Percentiles rank a stretch among this genome's conserved stretches.
These are phyloP conservation scores for Chaetops frenatus DNA, from an alignment of 2,113 vertebrate genomes.

Conservation along the genomic window DNA sequence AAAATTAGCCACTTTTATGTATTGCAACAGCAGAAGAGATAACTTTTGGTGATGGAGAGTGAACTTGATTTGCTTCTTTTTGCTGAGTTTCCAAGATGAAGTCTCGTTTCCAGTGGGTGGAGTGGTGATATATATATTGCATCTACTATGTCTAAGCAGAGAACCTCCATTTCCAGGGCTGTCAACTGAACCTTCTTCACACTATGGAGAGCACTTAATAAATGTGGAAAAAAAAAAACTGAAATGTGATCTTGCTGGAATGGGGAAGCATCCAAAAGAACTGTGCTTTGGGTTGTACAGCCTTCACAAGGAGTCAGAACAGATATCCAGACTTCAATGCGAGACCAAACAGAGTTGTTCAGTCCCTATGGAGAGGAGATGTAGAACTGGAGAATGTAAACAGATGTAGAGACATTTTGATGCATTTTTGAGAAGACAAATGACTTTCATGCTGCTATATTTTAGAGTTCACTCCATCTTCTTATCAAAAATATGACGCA, in stretches of 20 bases:
- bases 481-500: slow-evolving; percentile 7
- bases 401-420: slow-evolving; percentile 34
- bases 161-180: neutral
- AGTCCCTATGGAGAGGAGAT: slow-evolving; percentile 23
- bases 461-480: neutral
- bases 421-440: slow-evolving; percentile 25
- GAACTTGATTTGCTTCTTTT: slow-evolving; percentile 22
- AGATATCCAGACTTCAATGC: slow-evolving; percentile 11
- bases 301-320: slow-evolving; percentile 46
- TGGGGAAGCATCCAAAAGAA: neutral
- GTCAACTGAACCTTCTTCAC: slow-evolving; percentile 20
- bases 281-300: neutral
- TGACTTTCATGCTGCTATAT: neutral
- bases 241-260: slow-evolving; percentile 19
- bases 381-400: slow-evolving; percentile 41
- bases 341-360: slow-evolving; percentile 2
- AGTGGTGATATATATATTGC: neutral
- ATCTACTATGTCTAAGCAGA: neutral
- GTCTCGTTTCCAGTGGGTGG: neutral
- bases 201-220: neutral
- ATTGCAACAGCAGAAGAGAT: neutral
- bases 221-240: neutral
- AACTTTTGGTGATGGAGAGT: neutral
- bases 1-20: neutral
- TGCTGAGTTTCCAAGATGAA: neutral